Evolutionary conservation across 2,888 invertebrate genomes (phyloP).

Genomic region (Escarpia spicata): DNA sequence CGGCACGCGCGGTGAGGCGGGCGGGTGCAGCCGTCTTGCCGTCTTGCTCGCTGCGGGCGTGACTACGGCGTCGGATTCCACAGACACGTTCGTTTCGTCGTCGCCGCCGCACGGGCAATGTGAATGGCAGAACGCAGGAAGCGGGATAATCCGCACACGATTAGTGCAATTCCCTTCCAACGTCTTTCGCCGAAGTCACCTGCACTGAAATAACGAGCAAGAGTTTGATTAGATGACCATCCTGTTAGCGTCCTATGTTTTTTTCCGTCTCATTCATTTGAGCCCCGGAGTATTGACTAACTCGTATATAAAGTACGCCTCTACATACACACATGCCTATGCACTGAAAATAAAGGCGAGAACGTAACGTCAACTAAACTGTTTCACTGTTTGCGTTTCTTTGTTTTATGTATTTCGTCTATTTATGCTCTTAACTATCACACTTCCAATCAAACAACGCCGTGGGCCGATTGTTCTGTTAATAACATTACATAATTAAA

Average conservation of each 20-base stretch:
- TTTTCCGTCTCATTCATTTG: neutral
- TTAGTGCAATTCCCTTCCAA: neutral
- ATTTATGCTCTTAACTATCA: neutral
- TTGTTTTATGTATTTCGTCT: neutral
- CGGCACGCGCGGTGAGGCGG: neutral
- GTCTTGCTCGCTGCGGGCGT: neutral
- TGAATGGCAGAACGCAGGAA: neutral
- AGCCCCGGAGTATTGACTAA: neutral
- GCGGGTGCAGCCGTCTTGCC: neutral
- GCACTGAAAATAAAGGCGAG: neutral
- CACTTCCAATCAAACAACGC: neutral
- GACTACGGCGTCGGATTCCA: neutral
- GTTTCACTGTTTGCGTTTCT: neutral
- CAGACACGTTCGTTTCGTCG: neutral
- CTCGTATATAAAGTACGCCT: neutral
- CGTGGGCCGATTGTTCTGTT: neutral
- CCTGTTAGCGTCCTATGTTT: neutral
- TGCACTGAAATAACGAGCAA: neutral
- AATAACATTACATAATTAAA: neutral
- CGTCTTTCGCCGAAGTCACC: conserved; percentile 8
- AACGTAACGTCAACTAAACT: neutral
- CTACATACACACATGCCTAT: neutral
- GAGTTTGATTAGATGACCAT: neutral
- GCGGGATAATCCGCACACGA: neutral
- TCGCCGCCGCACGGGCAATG: neutral